Conservation (phyloP, 2,888 invertebrate species). For the Lordiphosa andalusiaca region DNA sequence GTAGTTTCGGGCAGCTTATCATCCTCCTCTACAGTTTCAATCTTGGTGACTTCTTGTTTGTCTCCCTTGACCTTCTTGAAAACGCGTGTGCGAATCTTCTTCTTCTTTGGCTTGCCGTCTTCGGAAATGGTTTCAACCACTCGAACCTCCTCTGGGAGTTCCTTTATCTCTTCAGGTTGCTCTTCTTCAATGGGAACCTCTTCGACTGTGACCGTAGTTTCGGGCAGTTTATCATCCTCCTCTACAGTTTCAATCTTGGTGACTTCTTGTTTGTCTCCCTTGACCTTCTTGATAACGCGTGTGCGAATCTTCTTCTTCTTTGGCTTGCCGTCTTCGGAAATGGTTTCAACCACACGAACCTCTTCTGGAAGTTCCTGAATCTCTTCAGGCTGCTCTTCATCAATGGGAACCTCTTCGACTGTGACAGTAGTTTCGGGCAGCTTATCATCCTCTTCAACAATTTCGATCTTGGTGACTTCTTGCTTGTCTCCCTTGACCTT, state of each 20-base stretch:
- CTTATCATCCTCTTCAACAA: constrained; percentile 8
- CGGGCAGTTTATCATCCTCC: constrained; percentile 6
- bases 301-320: constrained; percentile 15
- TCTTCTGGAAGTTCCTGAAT: constrained; percentile 9
- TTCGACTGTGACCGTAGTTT: constrained; percentile 7
- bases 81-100: constrained; percentile 12
- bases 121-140: constrained; percentile 5
- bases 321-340: constrained; percentile 8
- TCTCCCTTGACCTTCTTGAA: constrained; percentile 13
- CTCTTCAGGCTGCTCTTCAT: constrained; percentile 4
- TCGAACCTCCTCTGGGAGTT: constrained; percentile 5
- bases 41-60: constrained; percentile 14
- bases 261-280: constrained; percentile 12
- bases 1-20: constrained; percentile 4
- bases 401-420: constrained; percentile 3
- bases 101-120: constrained; percentile 10
- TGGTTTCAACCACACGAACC: constrained; percentile 5
- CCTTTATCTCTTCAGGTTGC: constrained; percentile 1
- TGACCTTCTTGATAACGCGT: constrained; percentile 8
- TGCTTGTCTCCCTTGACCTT: constrained; percentile 12
- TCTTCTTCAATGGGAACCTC: constrained; percentile 2
- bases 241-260: constrained; percentile 12
- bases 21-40: constrained; percentile 8
- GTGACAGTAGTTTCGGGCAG: constrained; percentile 9
- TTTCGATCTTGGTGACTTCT: constrained; percentile 14